phyloP scores from a whole-genome alignment of 2,888 invertebrate species.

The Lasioglossum oenotherae region DNA sequence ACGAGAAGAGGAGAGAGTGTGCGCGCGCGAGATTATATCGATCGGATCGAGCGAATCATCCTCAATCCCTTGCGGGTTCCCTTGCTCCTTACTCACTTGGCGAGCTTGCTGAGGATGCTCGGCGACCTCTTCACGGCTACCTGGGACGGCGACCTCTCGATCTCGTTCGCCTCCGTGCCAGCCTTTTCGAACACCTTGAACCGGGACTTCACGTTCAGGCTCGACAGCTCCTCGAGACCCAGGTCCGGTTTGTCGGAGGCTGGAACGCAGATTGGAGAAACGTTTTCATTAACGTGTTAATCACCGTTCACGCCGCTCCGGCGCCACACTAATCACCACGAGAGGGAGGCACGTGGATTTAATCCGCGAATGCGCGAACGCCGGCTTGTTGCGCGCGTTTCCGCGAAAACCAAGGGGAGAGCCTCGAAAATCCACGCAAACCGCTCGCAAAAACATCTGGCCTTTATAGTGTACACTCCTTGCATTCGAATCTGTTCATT shows the following conservation, averaged over 20 bases:
- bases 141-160: conserved; percentile 85
- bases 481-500: neutral
- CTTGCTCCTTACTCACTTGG: conserved; percentile 87
- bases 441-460: neutral
- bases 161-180: conserved; percentile 84
- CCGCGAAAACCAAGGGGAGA: neutral
- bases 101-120: conserved; percentile 92
- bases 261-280: conserved; percentile 79
- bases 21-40: neutral
- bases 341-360: neutral
- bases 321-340: neutral
- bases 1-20: conserved; percentile 20
- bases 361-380: neutral
- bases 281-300: conserved; percentile 21
- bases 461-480: neutral
- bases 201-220: conserved; percentile 92
- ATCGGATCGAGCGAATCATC: conserved; percentile 8
- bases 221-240: conserved; percentile 92
- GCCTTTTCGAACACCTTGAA: conserved; percentile 93
- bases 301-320: neutral
- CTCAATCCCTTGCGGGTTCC: neutral
- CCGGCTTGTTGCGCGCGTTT: neutral
- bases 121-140: conserved; percentile 89
- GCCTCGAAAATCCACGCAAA: neutral
- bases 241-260: conserved; percentile 95